These are phyloP conservation scores for Pantherophis alleghaniensis DNA, from an alignment of 2,797 vertebrate genomes.

Conservation along the genomic window DNA sequence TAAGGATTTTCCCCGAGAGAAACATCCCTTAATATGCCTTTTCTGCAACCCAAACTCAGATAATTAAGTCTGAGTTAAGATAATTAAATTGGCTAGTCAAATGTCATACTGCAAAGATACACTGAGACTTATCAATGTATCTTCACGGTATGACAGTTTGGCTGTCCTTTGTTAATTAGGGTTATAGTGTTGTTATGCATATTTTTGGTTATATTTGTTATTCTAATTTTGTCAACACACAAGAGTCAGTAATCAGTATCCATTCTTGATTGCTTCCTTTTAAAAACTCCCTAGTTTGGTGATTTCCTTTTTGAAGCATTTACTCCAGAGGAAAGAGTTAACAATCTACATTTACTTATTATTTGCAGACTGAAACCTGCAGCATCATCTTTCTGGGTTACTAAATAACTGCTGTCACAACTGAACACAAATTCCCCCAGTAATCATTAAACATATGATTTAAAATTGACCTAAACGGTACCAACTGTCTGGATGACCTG, in stretches of 20 bases:
- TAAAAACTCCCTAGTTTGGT: not conserved
- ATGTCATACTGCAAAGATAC: not conserved
- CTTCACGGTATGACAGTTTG: not conserved
- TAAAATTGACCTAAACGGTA: slow-evolving; percentile 6
- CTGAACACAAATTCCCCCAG: not conserved
- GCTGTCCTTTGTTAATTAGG: not conserved
- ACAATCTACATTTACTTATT: not conserved
- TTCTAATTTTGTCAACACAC: not conserved
- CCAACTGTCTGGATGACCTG: slow-evolving; percentile 11
- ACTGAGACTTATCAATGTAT: not conserved
- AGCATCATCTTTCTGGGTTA: not conserved
- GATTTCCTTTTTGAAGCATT: not conserved
- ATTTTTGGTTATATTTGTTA: not conserved
- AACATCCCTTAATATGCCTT: not conserved
- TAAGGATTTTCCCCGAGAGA: not conserved
- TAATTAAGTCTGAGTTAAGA: not conserved
- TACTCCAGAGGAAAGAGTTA: not conserved
- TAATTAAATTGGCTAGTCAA: not conserved
- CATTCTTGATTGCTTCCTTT: not conserved
- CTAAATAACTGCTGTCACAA: not conserved
- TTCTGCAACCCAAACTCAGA: not conserved
- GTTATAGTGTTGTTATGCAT: not conserved
- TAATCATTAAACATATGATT: not conserved
- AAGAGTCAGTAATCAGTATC: not conserved
- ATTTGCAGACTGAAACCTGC: not conserved